Evolutionary conservation across 2,113 vertebrate species (phyloP).

Genomic region (Pituophis catenifer): DNA sequence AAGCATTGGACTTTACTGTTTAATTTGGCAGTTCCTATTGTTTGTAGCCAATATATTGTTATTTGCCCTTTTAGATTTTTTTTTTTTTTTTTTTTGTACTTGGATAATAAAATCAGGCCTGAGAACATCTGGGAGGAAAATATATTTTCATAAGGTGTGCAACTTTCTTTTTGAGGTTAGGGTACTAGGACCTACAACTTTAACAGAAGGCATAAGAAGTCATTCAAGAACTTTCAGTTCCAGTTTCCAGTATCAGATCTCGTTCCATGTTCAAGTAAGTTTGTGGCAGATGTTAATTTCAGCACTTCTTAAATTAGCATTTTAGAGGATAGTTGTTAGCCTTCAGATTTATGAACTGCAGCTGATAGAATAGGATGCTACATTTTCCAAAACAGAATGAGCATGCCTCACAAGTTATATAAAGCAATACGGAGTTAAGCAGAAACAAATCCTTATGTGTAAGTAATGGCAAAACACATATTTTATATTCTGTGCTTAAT

Average conservation of each 20-base stretch:
- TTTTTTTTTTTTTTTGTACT: not conserved
- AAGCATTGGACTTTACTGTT: not conserved
- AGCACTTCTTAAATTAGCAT: not conserved
- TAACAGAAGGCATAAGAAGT: not conserved
- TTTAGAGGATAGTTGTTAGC: not conserved
- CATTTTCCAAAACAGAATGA: not conserved
- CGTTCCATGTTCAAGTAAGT: not conserved
- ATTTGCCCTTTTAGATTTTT: not conserved
- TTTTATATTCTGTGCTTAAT: constrained; percentile 12
- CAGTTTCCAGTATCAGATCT: not conserved
- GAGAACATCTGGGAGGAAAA: not conserved
- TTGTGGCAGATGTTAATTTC: not conserved
- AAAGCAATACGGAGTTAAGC: not conserved
- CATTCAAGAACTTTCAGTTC: not conserved
- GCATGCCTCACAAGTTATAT: not conserved
- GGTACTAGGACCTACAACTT: not conserved
- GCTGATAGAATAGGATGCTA: not conserved
- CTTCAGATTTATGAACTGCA: not conserved
- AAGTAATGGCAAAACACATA: not conserved
- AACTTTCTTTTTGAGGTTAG: not conserved
- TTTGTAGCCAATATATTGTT: not conserved
- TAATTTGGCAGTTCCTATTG: not conserved
- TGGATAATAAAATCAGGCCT: not conserved
- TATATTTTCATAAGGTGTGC: not conserved
- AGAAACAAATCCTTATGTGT: not conserved